Percentiles rank a stretch among this genome's conserved stretches.
Conservation (phyloP, 2,113 vertebrate species). For the Desmodus rotundus region DNA sequence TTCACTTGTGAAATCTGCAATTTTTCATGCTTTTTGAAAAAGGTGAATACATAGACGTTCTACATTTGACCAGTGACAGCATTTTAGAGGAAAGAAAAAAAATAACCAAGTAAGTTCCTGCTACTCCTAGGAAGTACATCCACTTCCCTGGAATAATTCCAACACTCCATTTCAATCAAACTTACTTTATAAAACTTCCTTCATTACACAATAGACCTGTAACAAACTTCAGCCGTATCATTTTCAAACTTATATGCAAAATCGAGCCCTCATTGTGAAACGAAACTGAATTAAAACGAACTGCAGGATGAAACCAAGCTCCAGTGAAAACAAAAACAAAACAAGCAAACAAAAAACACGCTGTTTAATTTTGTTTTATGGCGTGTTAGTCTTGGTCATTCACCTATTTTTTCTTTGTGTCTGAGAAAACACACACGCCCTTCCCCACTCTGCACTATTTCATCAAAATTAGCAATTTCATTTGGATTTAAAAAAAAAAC, state of each 20-base stretch:
- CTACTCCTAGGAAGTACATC: background rate
- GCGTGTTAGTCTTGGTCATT: background rate
- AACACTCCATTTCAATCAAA: slow-evolving; percentile 38
- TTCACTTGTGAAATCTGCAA: slow-evolving; percentile 62
- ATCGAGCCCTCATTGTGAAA: slow-evolving; percentile 54
- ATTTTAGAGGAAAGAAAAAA: background rate
- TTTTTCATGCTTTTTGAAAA: slow-evolving; percentile 60
- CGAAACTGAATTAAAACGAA: slow-evolving; percentile 59
- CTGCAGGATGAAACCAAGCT: slow-evolving; percentile 40
- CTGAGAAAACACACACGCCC: background rate
- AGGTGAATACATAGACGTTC: background rate
- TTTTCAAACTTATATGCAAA: slow-evolving; percentile 70
- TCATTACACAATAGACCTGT: slow-evolving; percentile 66
- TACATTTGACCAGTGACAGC: slow-evolving; percentile 18
- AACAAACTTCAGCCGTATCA: slow-evolving; percentile 60
- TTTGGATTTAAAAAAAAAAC: slow-evolving; percentile 63
- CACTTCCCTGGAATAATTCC: slow-evolving; percentile 33
- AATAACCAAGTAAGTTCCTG: background rate
- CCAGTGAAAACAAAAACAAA: slow-evolving; percentile 56
- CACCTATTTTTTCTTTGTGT: slow-evolving; percentile 18
- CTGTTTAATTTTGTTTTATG: background rate
- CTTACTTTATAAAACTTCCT: slow-evolving; percentile 63
- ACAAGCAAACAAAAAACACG: background rate
- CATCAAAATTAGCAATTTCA: slow-evolving; percentile 35
- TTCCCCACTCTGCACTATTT: background rate